Evolutionary conservation across 2,797 vertebrate genomes (phyloP).

Genomic region (Rhinichthys osculus): DNA sequence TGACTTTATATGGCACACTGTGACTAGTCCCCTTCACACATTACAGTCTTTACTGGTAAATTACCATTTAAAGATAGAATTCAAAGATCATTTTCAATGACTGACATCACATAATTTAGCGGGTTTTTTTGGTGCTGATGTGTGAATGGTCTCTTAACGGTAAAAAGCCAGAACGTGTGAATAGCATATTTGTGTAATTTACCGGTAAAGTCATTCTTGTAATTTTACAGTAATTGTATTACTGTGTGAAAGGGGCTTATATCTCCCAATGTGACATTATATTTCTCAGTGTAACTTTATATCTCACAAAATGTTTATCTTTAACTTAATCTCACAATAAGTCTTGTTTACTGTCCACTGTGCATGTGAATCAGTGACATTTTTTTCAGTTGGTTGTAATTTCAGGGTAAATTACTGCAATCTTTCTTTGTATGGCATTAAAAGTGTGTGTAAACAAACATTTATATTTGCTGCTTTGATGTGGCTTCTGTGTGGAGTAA

Average conservation of each 20-base stretch:
- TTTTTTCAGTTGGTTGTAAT: background rate
- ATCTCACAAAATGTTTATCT: background rate
- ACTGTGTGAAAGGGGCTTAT: no score
- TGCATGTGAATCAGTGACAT: background rate
- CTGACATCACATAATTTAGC: no score
- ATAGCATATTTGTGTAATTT: no score
- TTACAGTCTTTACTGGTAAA: no score
- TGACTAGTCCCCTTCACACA: no score
- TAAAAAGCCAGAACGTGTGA: no score
- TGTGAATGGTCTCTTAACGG: no score
- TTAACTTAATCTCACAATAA: background rate
- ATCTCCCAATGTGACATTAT: background rate
- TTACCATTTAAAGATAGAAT: no score
- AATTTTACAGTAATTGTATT: no score
- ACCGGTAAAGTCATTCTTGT: no score
- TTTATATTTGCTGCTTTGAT: background rate
- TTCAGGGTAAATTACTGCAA: background rate
- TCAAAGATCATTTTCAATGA: no score
- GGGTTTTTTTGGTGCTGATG: no score
- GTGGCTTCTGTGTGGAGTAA: background rate
- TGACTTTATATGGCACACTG: background rate
- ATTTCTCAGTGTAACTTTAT: background rate
- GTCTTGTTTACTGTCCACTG: constrained; percentile 1
- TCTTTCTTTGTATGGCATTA: background rate
- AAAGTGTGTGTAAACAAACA: background rate